Evolutionary conservation across 2,888 invertebrate genomes (phyloP), one percentile per base, ranked within the genome.

Genomic region (Andrena marginata): DNA sequence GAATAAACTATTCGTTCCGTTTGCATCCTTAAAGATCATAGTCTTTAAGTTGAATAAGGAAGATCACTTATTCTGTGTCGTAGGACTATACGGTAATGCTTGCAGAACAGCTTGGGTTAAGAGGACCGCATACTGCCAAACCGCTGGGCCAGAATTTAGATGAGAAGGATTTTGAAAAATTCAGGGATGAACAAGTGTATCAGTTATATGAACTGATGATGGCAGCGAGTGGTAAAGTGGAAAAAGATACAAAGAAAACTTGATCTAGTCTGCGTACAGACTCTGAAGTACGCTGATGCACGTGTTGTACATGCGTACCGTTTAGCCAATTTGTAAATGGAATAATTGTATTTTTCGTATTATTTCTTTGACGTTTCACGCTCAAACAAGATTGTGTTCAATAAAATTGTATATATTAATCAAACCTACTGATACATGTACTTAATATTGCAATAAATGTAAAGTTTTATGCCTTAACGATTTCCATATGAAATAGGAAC

Each of bases 151-250:
- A 95, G 82, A 93, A 95, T 82, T 92, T 98, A 31, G 95, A 96
- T 16, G 94, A 95, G 0, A 93, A 95, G 51, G 94, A 96, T 29
- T 93, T 98, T 42, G 96, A 97, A 65, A 95, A 96, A 90, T 96
- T 98, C 93, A 96, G 95, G 63, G 97, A 97, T 88, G 98, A 98
- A 87, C 98, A 98, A 93, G 94, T 98, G n/a, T 95, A 96, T 23
- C 98, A 98, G 92, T 94, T 98, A 8, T 97, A 97, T 92, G 98
- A 98, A 93, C 94, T 98, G 8, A 97, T 97, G 95, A 93, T 96
- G 90, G 97, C 97, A 54, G 95, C 96, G n/a, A 95, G 94, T 65
- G 94, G 94, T 5, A 89, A 94, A 8, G 77, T 89, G 4, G 92
- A 93, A 3, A 92, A 90, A 33, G 77, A 79, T 65, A 72, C 16